These are phyloP conservation scores for Neoseiulus cucumeris DNA, from an alignment of 1,140 invertebrate species.

Conservation along the genomic window DNA sequence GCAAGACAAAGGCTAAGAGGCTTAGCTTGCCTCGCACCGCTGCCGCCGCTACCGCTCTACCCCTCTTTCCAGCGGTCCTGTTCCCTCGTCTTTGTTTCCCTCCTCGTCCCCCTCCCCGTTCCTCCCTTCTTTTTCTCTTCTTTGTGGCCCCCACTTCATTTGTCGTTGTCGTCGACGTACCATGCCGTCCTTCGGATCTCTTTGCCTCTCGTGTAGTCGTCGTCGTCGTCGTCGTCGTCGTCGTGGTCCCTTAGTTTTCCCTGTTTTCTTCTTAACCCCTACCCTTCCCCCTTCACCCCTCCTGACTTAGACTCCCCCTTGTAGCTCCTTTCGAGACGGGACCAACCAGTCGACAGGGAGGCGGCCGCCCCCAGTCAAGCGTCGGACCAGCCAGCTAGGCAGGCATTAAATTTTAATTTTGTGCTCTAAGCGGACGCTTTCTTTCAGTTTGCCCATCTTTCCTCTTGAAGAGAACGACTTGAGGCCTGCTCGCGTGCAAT, in stretches of 20 bases:
- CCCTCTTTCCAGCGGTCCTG: not conserved
- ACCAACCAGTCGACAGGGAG: not conserved
- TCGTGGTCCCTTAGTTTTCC: not conserved
- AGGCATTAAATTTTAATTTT: constrained; percentile 12
- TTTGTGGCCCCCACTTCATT: not conserved
- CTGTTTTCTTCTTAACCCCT: not conserved
- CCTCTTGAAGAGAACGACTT: no score
- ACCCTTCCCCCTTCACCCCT: not conserved
- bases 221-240: no score
- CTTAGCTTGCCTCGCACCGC: not conserved
- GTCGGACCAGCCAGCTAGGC: not conserved
- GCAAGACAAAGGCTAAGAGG: constrained; percentile 12
- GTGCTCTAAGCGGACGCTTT: not conserved
- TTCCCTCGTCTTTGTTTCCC: no score
- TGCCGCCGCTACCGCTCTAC: not conserved
- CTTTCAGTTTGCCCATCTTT: not conserved
- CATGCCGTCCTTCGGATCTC: no score
- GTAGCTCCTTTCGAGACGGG: not conserved
- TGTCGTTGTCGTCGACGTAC: no score
- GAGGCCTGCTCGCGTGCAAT: no score
- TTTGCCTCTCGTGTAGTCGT: no score
- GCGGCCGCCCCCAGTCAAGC: not conserved
- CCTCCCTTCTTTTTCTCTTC: not conserved
- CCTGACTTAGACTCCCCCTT: not conserved
- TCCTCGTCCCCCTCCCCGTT: not conserved